Base-by-base conservation (phyloP, 2,888 invertebrate species). In the Lepidocyrtoides sp. region DNA sequence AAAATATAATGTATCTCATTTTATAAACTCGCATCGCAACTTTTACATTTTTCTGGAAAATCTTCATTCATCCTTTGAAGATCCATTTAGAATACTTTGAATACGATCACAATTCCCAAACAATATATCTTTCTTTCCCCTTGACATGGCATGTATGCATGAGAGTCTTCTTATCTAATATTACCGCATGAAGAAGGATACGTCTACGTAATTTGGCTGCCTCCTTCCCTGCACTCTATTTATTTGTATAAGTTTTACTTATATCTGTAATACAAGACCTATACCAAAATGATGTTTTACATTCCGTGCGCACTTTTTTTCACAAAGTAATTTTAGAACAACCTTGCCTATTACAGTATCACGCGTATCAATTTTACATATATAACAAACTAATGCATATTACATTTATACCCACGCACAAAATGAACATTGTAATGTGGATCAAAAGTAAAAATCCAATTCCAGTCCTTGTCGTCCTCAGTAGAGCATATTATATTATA, bases 401-500 rank as follows among this genome's bases (percentile, higher is more conserved):
- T 12, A 54, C 51, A 10, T 75, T 48, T 44, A 8, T 57, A 54
- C 41, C 69, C 48, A 72, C 41, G 44, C 72, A 72, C 72, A 44
- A 44, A 44, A 72, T 26, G 7, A 36, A 36, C 3, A 4, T 14
- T n/a, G 12, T 23, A 44, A 72, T 72, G 41, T 72, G 44, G 72
- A 72, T 72, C 72, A 72, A 77, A 54, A n/a, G 77, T 77, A 26
- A 54, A 83, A 89, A 83, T 83, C 89, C 75, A 83, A 88, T 88
- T 88, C 57, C 81, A 66, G 29, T 32, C 20, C n/a, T 41, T 17
- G 14, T 32, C 41, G 36, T 69, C 69, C 5, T n/a, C 41, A 69
- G 72, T 72, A 60, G 82, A 63, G 26, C 41, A 82, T 26, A 14
- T 51, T 60, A 82, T 77, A 54, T 54, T 20, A 10, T 66, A 48